Evolutionary conservation across 2,888 invertebrate species (phyloP).

Genomic region (Stenchaetothrips biformis): DNA sequence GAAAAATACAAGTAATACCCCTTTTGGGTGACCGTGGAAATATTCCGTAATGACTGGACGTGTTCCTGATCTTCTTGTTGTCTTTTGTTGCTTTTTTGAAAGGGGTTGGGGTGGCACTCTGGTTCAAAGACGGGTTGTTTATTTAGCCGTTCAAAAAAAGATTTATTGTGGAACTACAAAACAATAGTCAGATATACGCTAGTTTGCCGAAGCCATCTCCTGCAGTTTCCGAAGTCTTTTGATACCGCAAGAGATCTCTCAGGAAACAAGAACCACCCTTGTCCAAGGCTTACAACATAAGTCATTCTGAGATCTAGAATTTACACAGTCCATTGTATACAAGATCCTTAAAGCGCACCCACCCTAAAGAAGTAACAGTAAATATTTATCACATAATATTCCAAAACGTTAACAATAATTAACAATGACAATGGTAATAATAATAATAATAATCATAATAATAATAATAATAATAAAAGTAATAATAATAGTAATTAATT

Average conservation of each 20-base stretch:
- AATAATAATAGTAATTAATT: not conserved
- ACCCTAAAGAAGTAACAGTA: constrained; percentile 25
- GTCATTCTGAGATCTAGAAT: constrained; percentile 23
- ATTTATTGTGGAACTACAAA: constrained; percentile 24
- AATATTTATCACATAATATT: constrained; percentile 24
- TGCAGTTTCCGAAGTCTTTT: not conserved
- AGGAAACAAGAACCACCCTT: not conserved
- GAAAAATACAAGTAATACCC: no score
- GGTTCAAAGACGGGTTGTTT: not conserved
- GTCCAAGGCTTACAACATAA: constrained; percentile 9
- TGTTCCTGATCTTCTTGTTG: no score
- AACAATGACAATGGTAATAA: constrained; percentile 10
- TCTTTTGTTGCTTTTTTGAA: no score
- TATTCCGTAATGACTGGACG: no score
- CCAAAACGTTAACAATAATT: constrained; percentile 16
- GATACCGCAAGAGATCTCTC: constrained; percentile 15
- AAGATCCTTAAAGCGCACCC: constrained; percentile 18
- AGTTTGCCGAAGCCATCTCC: constrained; percentile 18
- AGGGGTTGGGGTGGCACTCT: no score
- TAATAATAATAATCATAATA: not conserved
- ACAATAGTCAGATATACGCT: constrained; percentile 11
- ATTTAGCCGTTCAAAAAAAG: constrained; percentile 23
- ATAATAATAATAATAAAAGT: not conserved
- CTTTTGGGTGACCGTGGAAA: no score
- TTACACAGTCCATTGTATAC: constrained; percentile 21